These are phyloP conservation scores for Mionectes macconnelli DNA, from an alignment of 2,113 vertebrate species.

Conservation along the genomic window DNA sequence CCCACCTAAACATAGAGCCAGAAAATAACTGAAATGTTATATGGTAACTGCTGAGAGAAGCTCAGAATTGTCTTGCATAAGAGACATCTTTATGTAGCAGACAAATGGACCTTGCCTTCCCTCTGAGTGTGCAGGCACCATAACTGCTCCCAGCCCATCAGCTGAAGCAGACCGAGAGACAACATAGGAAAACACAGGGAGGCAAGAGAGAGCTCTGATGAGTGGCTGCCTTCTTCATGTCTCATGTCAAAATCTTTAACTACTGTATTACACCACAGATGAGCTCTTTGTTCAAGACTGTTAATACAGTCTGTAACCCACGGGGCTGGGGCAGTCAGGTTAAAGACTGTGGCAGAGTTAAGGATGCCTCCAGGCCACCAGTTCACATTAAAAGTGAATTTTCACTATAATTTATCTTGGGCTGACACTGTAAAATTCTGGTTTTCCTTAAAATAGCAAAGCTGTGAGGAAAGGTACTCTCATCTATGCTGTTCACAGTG, in stretches of 20 bases:
- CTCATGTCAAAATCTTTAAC: neutral
- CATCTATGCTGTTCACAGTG: neutral
- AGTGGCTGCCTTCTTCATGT: neutral
- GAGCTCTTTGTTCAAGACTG: neutral
- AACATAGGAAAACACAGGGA: neutral
- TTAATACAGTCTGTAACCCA: neutral
- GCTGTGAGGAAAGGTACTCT: neutral
- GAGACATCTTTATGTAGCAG: neutral
- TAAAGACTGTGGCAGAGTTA: neutral
- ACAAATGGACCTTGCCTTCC: neutral
- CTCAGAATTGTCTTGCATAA: neutral
- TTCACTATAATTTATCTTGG: neutral
- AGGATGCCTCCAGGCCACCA: neutral
- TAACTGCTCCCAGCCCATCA: neutral
- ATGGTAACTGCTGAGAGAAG: neutral
- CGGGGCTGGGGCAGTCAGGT: neutral
- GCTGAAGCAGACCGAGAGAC: neutral
- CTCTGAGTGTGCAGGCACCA: neutral
- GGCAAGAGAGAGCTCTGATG: neutral
- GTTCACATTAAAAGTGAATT: neutral
- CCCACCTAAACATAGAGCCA: neutral
- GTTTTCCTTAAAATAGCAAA: neutral
- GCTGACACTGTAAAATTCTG: neutral
- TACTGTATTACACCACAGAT: neutral
- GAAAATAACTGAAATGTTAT: neutral